phyloP scores from a whole-genome alignment of 1,140 invertebrate species.

The Archivesica marissinica region DNA sequence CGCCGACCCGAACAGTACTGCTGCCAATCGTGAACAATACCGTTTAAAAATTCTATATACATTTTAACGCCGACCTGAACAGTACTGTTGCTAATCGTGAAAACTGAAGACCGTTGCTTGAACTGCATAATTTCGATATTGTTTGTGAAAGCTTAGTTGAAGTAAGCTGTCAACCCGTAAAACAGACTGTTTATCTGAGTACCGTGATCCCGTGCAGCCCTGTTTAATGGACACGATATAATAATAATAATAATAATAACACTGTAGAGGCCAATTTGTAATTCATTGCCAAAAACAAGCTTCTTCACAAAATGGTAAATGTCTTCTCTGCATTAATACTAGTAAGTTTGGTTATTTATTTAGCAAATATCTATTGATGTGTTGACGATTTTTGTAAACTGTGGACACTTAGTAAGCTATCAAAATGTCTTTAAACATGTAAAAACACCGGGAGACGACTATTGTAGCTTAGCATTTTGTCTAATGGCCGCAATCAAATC shows the following conservation, averaged over 20 bases:
- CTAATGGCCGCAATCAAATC: constrained; percentile 43
- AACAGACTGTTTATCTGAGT: neutral
- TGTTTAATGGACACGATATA: constrained; percentile 5
- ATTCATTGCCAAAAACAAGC: neutral
- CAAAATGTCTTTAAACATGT: constrained; percentile 2
- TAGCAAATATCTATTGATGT: neutral
- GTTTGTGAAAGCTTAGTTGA: neutral
- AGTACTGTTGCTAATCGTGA: no score
- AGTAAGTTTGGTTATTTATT: no score
- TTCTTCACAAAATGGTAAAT: neutral
- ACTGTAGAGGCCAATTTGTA: constrained; percentile 6
- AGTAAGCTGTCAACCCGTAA: neutral
- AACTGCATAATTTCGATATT: neutral
- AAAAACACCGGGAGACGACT: neutral
- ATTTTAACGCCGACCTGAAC: no score
- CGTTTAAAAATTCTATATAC: no score
- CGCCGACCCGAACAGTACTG: no score
- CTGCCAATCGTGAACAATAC: no score
- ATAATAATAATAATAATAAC: no score
- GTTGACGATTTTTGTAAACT: constrained; percentile 45
- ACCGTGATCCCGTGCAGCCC: neutral
- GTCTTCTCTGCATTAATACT: neutral
- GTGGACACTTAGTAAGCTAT: constrained; percentile 3
- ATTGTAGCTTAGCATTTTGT: neutral
- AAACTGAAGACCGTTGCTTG: neutral